Base-by-base conservation (phyloP, 2,113 vertebrate species). In the Crotalus helleri region DNA sequence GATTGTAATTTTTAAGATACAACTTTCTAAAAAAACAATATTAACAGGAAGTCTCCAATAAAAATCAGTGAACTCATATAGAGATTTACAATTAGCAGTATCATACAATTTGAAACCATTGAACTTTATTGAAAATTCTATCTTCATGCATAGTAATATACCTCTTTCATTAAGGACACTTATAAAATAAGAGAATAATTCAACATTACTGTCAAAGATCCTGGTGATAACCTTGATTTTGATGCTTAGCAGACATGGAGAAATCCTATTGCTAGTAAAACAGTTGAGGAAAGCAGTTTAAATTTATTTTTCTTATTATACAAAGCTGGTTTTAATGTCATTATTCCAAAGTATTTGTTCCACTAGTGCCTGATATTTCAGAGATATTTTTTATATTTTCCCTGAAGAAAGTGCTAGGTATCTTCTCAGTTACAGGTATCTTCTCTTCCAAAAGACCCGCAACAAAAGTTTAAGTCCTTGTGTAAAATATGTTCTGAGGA, bases 271-370 rank as follows among this genome's bases (percentile, higher is more conserved):
- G 74, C 15, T 55, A 53, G 8, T 93, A 53, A 29, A 92, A 87
- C 39, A 87, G 4, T 89, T 91, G 58, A 92, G 54, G 3, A 94
- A 94, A 95, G 51, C 54, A 93, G 85, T 94, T 95, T 92, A 92
- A 92, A 96, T 6, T 91, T 94, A 3, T 74, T 59, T 55, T 53
- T 94, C 24, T 90, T 94, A 95, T 89, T 81, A 33, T 0, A 33
- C 64, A 49, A 19, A 61, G 53, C 23, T 55, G 92, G 69, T 58
- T 95, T 95, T 92, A 95, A 93, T 93, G 94, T 61, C 55, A 94
- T 93, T 95, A 93, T 91, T 69, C 64, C 64, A 69, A 92, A 96
- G 94, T 95, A 93, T 93, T 96, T 69, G n/a, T 95, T 97, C 92
- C 44, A 3, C 59, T 94, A 90, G 86, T 69, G 15, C 24, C 96